Evolutionary conservation across 2,888 invertebrate species (phyloP).

Genomic region (Podabrus alpinus): DNA sequence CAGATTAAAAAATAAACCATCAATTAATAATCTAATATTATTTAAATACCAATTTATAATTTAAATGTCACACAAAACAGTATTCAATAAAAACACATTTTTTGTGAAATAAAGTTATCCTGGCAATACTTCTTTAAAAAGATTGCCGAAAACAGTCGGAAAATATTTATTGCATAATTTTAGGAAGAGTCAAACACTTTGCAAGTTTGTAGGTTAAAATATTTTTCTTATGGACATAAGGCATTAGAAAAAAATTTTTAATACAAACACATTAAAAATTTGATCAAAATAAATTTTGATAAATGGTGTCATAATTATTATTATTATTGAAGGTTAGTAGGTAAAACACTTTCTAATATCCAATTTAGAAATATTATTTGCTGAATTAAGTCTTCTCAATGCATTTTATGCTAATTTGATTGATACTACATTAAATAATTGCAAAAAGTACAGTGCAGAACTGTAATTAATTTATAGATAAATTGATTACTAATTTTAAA

Average conservation of each 20-base stretch:
- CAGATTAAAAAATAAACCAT: neutral
- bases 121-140: too few relatives aligned
- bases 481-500: neutral
- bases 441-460: too few relatives aligned
- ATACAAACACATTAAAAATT: neutral
- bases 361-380: neutral
- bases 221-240: too few relatives aligned
- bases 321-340: neutral
- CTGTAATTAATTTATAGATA: neutral
- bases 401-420: neutral
- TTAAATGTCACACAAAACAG: neutral
- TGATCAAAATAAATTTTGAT: neutral
- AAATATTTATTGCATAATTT: too few relatives aligned
- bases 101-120: too few relatives aligned
- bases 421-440: neutral
- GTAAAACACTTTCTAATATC: neutral
- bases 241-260: too few relatives aligned
- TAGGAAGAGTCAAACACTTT: too few relatives aligned
- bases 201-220: too few relatives aligned
- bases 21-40: neutral
- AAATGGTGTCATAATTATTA: neutral
- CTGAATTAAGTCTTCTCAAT: neutral
- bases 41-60: neutral
- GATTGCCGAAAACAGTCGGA: too few relatives aligned
- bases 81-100: neutral